phyloP scores from a whole-genome alignment of 2,113 vertebrate species.

The Stercorarius parasiticus region DNA sequence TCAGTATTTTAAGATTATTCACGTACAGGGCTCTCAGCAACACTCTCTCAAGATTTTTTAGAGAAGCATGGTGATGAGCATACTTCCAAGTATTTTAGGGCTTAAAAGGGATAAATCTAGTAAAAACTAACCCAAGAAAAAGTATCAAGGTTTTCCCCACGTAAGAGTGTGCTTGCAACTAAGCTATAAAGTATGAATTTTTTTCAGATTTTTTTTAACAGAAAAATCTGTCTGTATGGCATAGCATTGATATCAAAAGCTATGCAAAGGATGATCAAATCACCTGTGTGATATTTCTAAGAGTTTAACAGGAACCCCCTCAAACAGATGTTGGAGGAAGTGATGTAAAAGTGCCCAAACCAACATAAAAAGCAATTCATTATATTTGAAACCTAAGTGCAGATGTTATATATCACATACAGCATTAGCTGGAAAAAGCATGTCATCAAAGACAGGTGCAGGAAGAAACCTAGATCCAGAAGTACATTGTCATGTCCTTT shows the following conservation, averaged over 20 bases:
- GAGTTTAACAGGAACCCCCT: not conserved
- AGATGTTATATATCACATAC: not conserved
- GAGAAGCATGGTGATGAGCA: not conserved
- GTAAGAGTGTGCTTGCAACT: not conserved
- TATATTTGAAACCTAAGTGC: too few relatives aligned
- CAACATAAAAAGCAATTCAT: not conserved
- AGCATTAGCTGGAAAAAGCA: not conserved
- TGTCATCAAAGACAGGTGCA: not conserved
- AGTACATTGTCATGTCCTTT: not conserved
- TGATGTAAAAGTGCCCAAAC: not conserved
- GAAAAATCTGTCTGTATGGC: not conserved
- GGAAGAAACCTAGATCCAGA: not conserved
- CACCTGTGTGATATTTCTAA: not conserved
- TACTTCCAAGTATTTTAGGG: not conserved
- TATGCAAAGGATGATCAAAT: not conserved
- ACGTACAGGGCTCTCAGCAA: not conserved
- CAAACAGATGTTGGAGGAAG: not conserved
- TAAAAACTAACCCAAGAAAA: not conserved
- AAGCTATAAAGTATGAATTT: not conserved
- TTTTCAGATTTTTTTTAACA: not conserved
- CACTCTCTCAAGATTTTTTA: not conserved
- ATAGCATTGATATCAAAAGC: not conserved
- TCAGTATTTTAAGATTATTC: slow-evolving; percentile 5
- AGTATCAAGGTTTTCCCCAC: not conserved
- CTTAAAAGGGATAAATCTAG: not conserved